Conservation (phyloP, 2,113 vertebrate genomes). For the Phylloscopus whistleri region DNA sequence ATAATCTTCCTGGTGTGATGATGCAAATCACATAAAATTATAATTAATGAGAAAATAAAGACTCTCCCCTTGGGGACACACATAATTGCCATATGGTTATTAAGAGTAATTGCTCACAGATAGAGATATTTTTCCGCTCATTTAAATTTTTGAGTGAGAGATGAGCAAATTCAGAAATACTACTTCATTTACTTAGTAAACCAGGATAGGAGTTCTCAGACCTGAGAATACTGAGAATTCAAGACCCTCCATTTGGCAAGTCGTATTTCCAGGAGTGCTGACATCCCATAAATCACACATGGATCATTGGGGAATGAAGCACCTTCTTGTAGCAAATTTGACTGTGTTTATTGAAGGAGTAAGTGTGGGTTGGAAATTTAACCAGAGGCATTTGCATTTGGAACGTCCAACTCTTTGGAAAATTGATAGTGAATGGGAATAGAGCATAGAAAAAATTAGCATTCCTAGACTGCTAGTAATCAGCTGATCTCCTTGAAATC, state of each 20-base stretch:
- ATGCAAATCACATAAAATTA: constrained; percentile 54
- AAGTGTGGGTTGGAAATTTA: background rate
- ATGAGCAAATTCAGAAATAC: background rate
- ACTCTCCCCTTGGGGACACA: constrained; percentile 5
- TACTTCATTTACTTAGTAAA: background rate
- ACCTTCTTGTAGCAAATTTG: background rate
- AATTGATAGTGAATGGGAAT: background rate
- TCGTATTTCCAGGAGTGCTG: background rate
- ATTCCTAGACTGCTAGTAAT: background rate
- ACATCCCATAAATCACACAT: background rate
- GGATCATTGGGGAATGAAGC: background rate
- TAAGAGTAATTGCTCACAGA: constrained; percentile 45
- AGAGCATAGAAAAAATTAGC: background rate
- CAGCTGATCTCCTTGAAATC: background rate
- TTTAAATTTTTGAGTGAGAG: constrained; percentile 44
- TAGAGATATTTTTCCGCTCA: background rate
- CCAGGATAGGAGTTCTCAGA: background rate
- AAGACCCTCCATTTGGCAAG: background rate
- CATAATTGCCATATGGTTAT: constrained; percentile 55
- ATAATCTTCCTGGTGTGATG: constrained; percentile 20
- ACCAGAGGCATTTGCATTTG: background rate
- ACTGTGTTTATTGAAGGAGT: background rate
- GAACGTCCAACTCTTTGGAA: background rate
- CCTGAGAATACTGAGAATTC: background rate
- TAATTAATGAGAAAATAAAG: constrained; percentile 62